A percentile compares a stretch with the other conserved stretches of the same genome.
Conservation (phyloP, 2,113 vertebrate genomes). For the Dasyurus viverrinus region DNA sequence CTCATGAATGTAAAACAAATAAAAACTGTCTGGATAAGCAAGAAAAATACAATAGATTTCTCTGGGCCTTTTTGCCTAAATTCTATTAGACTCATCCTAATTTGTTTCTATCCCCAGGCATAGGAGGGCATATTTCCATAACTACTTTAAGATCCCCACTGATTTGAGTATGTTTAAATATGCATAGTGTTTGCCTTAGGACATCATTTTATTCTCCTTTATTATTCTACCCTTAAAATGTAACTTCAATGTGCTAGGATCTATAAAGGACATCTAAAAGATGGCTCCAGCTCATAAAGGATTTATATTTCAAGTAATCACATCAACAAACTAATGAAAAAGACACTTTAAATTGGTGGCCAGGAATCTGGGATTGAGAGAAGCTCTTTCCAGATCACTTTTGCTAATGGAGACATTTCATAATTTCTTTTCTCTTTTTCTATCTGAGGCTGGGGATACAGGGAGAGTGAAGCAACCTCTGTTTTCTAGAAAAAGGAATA, state of each 20-base stretch:
- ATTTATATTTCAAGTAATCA: neutral
- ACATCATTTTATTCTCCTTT: neutral
- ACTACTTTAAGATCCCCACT: constrained; percentile 15
- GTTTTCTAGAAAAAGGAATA: neutral
- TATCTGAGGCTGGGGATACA: neutral
- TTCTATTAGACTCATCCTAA: neutral
- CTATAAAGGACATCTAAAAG: neutral
- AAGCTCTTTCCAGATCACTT: neutral
- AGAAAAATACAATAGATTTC: neutral
- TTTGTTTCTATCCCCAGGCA: neutral
- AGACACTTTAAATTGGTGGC: neutral
- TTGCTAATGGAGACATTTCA: neutral
- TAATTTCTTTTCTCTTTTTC: neutral
- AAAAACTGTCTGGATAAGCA: neutral
- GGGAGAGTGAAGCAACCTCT: neutral
- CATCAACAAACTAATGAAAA: constrained; percentile 3
- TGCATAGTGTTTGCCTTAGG: neutral
- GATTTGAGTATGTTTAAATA: constrained; percentile 31
- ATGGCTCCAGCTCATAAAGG: neutral
- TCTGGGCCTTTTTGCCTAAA: neutral
- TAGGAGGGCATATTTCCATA: neutral
- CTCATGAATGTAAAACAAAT: neutral
- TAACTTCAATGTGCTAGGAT: neutral
- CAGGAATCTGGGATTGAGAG: neutral
- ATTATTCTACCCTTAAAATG: constrained; percentile 38